Evolutionary conservation across 2,797 vertebrate genomes (phyloP).

Genomic region (Oreochromis mossambicus): DNA sequence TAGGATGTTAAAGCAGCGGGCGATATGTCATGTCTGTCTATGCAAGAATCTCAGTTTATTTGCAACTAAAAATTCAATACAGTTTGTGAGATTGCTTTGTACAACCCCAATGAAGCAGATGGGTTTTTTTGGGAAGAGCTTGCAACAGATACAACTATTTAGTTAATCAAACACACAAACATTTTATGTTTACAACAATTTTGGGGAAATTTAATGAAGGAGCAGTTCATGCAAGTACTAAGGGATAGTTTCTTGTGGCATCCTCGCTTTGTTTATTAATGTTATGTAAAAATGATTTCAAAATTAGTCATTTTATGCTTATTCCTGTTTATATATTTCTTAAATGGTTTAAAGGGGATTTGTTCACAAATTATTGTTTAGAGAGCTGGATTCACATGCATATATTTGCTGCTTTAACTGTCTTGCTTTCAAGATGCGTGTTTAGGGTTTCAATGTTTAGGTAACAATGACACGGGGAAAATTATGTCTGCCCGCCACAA

Average conservation of each 20-base stretch:
- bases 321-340: neutral
- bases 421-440: neutral
- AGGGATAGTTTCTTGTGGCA: neutral
- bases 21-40: neutral
- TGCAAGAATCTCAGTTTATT: neutral
- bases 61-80: neutral
- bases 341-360: neutral
- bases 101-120: neutral
- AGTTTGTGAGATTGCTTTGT: neutral
- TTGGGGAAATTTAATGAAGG: neutral
- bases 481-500: neutral
- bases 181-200: neutral
- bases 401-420: neutral
- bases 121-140: neutral
- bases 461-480: neutral
- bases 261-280: neutral
- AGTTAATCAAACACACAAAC: neutral
- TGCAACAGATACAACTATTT: neutral
- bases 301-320: neutral
- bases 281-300: neutral
- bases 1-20: neutral
- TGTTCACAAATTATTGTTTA: neutral
- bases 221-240: neutral
- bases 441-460: neutral
- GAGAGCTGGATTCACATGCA: neutral